These are phyloP conservation scores for Chaenogobius annularis DNA, from an alignment of 2,113 vertebrate species.

Conservation along the genomic window DNA sequence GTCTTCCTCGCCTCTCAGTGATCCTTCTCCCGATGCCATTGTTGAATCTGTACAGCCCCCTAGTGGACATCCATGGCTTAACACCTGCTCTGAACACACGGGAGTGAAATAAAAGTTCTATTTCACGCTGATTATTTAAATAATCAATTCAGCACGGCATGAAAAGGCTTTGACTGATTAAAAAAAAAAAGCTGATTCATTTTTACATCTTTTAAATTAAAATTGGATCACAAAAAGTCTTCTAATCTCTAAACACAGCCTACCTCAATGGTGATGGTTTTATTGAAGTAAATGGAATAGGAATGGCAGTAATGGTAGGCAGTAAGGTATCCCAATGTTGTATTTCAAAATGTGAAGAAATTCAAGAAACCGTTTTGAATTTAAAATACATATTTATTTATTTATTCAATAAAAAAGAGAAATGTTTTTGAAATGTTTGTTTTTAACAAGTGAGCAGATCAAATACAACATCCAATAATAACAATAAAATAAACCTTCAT, in stretches of 20 bases:
- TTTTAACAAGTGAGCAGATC: constrained; percentile 39
- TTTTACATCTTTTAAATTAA: too few species aligned
- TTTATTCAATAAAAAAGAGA: constrained; percentile 46
- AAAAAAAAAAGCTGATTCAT: too few species aligned
- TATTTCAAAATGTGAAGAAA: not conserved
- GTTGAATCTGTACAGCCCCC: constrained; percentile 50
- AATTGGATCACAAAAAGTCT: too few species aligned
- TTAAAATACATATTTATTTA: constrained; percentile 47
- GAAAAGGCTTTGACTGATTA: too few species aligned
- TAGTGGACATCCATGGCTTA: constrained; percentile 33
- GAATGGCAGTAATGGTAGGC: too few species aligned
- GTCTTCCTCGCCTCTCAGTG: not conserved
- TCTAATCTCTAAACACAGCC: too few species aligned
- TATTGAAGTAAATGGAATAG: too few species aligned
- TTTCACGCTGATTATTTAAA: too few species aligned
- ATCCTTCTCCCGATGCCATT: not conserved
- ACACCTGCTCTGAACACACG: not conserved
- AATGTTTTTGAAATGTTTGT: constrained; percentile 22
- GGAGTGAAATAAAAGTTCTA: not conserved
- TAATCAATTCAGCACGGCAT: too few species aligned
- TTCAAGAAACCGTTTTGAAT: not conserved
- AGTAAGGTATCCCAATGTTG: too few species aligned
- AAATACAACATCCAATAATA: constrained; percentile 44
- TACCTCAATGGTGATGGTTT: too few species aligned
- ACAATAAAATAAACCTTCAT: constrained; percentile 59